Evolutionary conservation across 2,113 vertebrate species (phyloP).

Genomic region (Ptychochromis oligacanthus): DNA sequence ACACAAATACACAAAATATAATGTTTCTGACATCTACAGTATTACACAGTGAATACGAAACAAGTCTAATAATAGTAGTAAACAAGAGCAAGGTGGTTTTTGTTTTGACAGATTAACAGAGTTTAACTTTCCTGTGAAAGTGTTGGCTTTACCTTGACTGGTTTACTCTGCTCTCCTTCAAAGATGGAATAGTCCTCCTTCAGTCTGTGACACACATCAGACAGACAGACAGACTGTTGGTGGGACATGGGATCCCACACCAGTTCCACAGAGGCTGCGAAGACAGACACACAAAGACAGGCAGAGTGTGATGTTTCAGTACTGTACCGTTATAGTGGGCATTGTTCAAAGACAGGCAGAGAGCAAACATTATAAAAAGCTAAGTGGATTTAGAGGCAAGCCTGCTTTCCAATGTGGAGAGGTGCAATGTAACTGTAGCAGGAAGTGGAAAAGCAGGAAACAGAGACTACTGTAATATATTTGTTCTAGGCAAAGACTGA

Average conservation of each 20-base stretch:
- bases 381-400: not conserved
- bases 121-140: not conserved
- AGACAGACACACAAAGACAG: not conserved
- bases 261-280: constrained; percentile 83
- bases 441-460: not conserved
- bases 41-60: not conserved
- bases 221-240: constrained; percentile 84
- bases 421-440: not conserved
- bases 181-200: constrained; percentile 80
- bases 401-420: not conserved
- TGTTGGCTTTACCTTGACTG: constrained; percentile 81
- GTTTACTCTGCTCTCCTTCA: constrained; percentile 80
- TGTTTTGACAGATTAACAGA: not conserved
- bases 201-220: constrained; percentile 81
- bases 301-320: not conserved
- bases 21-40: not conserved
- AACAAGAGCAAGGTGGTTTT: not conserved
- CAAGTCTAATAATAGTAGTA: not conserved
- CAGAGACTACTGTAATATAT: not conserved
- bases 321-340: not conserved
- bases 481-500: not conserved
- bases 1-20: constrained; percentile 25
- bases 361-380: not conserved
- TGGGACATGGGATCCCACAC: constrained; percentile 92
- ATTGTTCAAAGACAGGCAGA: not conserved